phyloP scores from a whole-genome alignment of 2,113 vertebrate genomes.

The Tyto alba region DNA sequence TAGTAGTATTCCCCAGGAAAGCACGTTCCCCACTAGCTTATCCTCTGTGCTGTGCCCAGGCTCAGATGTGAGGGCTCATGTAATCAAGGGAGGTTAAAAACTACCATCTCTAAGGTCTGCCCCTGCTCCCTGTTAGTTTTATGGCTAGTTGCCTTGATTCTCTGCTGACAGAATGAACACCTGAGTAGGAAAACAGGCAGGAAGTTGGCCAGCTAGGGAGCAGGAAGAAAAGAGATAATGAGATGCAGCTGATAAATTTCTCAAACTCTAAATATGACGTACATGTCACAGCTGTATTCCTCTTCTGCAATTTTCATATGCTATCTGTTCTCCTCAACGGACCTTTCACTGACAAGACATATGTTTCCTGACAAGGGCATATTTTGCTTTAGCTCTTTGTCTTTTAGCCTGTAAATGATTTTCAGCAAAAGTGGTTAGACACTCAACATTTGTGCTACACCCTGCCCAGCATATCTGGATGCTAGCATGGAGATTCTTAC shows the following conservation, averaged over 20 bases:
- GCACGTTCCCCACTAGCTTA: background rate
- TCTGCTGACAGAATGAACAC: background rate
- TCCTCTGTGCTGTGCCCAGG: background rate
- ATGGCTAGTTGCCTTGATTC: background rate
- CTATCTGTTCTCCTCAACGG: background rate
- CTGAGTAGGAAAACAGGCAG: background rate
- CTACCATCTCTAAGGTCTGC: background rate
- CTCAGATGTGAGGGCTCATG: background rate
- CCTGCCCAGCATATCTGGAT: background rate
- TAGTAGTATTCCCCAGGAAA: background rate
- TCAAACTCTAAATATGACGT: background rate
- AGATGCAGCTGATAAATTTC: background rate
- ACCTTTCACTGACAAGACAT: background rate
- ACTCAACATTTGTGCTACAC: background rate
- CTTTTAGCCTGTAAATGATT: background rate
- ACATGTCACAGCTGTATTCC: background rate
- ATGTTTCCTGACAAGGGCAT: background rate
- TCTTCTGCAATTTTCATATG: background rate
- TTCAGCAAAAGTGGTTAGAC: background rate
- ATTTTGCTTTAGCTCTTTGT: background rate
- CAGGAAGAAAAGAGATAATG: too few species aligned
- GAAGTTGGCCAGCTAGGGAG: background rate
- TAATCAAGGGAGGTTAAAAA: background rate
- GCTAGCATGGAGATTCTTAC: too few species aligned
- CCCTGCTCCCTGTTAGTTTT: background rate